Percentiles rank a stretch among this genome's conserved stretches.
phyloP scores from a whole-genome alignment of 2,113 vertebrate genomes.

The Odocoileus hemionus region DNA sequence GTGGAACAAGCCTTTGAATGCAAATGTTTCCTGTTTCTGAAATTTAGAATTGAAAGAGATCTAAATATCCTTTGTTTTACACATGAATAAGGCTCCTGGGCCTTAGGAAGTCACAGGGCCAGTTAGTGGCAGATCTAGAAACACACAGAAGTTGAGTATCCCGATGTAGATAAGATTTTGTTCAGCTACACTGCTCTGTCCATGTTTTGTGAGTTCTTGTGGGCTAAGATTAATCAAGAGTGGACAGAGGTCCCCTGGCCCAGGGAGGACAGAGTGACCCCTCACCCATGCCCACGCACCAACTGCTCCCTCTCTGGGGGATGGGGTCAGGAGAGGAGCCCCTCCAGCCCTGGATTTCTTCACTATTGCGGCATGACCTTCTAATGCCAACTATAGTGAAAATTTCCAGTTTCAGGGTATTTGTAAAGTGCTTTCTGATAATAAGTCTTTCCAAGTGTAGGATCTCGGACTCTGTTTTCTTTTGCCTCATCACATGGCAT shows the following conservation, averaged over 20 bases:
- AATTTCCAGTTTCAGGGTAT: background rate
- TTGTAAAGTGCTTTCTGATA: background rate
- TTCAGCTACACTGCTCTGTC: background rate
- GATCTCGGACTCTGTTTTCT: background rate
- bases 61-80: background rate
- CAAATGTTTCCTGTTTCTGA: background rate
- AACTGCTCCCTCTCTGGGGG: background rate
- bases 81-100: background rate
- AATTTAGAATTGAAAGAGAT: background rate
- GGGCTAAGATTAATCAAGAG: background rate
- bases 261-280: background rate
- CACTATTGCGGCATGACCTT: background rate
- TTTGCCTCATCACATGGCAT: background rate
- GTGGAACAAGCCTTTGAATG: background rate
- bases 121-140: background rate
- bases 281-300: rapidly evolving
- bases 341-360: background rate
- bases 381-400: background rate
- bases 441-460: background rate
- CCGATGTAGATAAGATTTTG: background rate
- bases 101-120: background rate
- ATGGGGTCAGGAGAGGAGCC: background rate
- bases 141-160: background rate
- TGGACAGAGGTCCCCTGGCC: background rate
- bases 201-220: background rate